Evolutionary conservation across 2,797 vertebrate species (phyloP).

Genomic region (Sebastes iracundus): DNA sequence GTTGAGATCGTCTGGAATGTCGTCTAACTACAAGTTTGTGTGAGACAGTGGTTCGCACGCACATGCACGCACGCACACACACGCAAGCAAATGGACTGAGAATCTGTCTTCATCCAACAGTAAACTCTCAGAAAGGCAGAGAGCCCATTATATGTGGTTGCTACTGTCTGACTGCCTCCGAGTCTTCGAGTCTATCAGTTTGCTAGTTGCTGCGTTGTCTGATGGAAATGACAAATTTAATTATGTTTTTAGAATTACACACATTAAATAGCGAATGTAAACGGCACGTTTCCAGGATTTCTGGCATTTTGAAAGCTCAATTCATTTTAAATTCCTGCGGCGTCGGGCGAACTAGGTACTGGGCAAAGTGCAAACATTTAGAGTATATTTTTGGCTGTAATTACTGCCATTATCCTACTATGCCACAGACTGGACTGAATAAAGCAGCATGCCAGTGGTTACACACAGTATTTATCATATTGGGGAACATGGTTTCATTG

Average conservation of each 20-base stretch:
- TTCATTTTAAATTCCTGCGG: neutral
- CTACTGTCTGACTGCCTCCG: neutral
- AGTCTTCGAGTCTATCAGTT: neutral
- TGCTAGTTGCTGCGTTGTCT: neutral
- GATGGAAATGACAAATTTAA: neutral
- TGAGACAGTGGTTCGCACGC: conserved; percentile 33
- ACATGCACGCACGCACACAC: neutral
- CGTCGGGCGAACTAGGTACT: neutral
- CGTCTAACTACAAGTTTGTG: conserved; percentile 70
- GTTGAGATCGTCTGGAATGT: conserved; percentile 76
- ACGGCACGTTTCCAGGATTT: neutral
- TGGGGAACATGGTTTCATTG: neutral
- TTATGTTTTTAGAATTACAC: neutral
- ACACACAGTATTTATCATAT: neutral
- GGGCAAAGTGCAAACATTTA: neutral
- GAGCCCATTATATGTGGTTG: conserved; percentile 16
- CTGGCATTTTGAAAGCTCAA: neutral
- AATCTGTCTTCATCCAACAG: conserved; percentile 41
- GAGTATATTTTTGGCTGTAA: neutral
- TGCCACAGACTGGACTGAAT: neutral
- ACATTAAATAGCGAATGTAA: neutral
- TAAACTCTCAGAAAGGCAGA: conserved; percentile 8
- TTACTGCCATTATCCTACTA: neutral
- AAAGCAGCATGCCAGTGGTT: neutral
- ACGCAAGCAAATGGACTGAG: conserved; percentile 22